These are phyloP conservation scores for Oenanthe oenanthe DNA, from an alignment of 2,113 vertebrate genomes.

Conservation along the genomic window DNA sequence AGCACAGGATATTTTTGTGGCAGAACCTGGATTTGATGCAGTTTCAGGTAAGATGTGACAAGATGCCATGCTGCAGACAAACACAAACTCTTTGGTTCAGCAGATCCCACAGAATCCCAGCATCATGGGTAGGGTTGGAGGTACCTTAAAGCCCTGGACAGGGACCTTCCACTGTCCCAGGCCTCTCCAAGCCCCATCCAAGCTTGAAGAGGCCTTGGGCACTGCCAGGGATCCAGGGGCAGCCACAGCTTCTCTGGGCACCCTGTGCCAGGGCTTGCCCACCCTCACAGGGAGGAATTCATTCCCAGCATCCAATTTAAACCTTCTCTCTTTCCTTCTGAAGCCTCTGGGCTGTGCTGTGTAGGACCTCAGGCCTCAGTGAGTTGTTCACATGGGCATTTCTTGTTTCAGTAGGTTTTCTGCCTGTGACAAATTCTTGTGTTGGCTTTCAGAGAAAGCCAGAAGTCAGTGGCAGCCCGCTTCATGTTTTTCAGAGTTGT, in stretches of 20 bases:
- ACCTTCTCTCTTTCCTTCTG: not conserved
- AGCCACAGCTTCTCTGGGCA: not conserved
- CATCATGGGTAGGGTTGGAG: not conserved
- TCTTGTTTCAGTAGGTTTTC: not conserved
- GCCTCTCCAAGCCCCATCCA: not conserved
- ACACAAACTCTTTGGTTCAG: not conserved
- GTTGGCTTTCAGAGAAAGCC: not conserved
- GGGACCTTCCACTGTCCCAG: not conserved
- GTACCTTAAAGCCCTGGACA: not conserved
- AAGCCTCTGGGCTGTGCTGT: not conserved
- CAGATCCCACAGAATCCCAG: not conserved
- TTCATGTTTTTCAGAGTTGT: not conserved
- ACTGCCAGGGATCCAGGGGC: not conserved
- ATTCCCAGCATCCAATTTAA: not conserved
- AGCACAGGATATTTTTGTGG: conserved; percentile 80
- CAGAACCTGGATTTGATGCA: conserved; percentile 82
- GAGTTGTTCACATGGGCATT: not conserved
- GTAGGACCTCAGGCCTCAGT: not conserved
- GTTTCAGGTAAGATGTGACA: conserved; percentile 74
- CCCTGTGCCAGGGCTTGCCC: not conserved
- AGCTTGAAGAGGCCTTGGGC: not conserved
- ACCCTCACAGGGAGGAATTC: not conserved
- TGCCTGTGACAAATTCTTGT: not conserved
- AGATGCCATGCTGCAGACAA: not conserved
- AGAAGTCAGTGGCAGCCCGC: not conserved